Evolutionary conservation across 2,113 vertebrate species (phyloP), one percentile per base, ranked within the genome.

Genomic region (Tenebrosternarchus preto): DNA sequence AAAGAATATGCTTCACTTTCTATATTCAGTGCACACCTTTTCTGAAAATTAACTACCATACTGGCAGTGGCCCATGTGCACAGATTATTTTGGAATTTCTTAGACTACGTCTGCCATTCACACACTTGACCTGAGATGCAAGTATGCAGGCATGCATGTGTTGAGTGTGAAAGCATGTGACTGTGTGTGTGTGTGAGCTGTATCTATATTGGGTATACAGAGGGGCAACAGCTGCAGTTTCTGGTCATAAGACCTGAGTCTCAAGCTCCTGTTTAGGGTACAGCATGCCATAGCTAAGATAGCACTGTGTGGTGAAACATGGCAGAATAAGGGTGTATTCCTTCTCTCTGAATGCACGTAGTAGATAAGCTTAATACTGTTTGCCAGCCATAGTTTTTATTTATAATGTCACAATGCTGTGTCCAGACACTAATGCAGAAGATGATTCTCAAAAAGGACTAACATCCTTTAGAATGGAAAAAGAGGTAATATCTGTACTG

Each of bases 211-310:
- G 53, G 73, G 74, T 63, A 72, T 24, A 81, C 76, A 59, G 80
- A 64, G 59, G 66, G 25, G 76, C 63, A 74, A 82, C 83, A 85
- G 83, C 83, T 85, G 83, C 39, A 53, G 72, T 22, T 22, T 64
- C 80, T 67, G 61, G 80, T 85, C 83, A 85, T 76, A 80, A 82
- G 83, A 85, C 81, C 80, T 24, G 56, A 71, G 72, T 76, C 56
- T 78, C 64, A 76, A 25, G 16, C 20, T 57, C 43, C 43, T 50
- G 43, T 50, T 50, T 50, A 50, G 29, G 46, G 70, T 66, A 7
- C 17, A 29, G 63, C 36, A 82, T 82, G 83, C 77, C 83, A 85
- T 85, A 80, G 67, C 70, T 80, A 31, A 73, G 73, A 85, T 82
- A 68, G 66, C 68, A 72, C 27, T 27, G 75, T 77, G 71, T 68